Evolutionary conservation across 2,113 vertebrate species (phyloP).

Genomic region (Semnornis frantzii): DNA sequence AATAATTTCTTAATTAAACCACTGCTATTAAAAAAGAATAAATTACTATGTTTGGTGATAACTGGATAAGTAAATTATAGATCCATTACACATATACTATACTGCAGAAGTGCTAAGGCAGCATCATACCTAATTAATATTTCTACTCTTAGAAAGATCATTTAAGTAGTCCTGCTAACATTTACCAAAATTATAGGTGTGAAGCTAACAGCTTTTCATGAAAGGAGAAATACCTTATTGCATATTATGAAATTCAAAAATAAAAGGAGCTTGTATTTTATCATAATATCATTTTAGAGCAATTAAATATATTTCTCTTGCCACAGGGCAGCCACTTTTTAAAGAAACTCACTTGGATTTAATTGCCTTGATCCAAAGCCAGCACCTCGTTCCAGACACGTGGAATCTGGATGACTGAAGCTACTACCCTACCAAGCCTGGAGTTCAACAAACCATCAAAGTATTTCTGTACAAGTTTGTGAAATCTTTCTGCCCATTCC

Average conservation of each 20-base stretch:
- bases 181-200: neutral
- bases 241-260: neutral
- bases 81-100: neutral
- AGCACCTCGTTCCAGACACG: neutral
- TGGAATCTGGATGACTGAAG: neutral
- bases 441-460: neutral
- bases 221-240: neutral
- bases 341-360: neutral
- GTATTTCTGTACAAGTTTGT: neutral
- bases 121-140: neutral
- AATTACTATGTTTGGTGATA: neutral
- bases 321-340: neutral
- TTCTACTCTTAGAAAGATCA: neutral
- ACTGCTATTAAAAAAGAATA: neutral
- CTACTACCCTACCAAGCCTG: neutral
- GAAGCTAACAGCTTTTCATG: neutral
- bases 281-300: neutral
- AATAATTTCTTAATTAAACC: neutral
- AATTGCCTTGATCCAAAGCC: neutral
- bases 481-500: neutral
- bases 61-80: neutral
- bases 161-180: neutral
- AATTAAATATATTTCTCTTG: neutral
- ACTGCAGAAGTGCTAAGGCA: neutral
- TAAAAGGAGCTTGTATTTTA: neutral